Evolutionary conservation across 2,113 vertebrate genomes (phyloP).

Genomic region (Psophia crepitans): DNA sequence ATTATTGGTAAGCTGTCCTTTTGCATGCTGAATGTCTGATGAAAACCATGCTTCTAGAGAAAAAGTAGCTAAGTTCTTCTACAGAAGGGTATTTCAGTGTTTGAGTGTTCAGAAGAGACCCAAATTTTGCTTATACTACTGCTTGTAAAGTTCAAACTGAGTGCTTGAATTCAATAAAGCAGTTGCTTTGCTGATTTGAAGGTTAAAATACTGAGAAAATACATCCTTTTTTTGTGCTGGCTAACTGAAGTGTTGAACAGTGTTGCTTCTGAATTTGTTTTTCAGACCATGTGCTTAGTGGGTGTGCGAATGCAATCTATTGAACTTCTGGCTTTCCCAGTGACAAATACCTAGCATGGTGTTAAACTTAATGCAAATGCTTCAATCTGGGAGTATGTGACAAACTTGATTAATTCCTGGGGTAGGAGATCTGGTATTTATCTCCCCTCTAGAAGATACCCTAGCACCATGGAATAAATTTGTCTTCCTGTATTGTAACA

Average conservation of each 20-base stretch:
- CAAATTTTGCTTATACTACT: neutral
- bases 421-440: neutral
- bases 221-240: neutral
- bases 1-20: neutral
- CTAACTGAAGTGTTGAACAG: neutral
- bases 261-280: neutral
- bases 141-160: neutral
- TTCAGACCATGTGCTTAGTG: conserved; percentile 37
- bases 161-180: neutral
- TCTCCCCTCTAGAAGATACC: neutral
- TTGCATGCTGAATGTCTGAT: neutral
- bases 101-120: neutral
- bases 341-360: neutral
- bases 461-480: neutral
- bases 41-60: neutral
- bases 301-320: neutral
- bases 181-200: neutral
- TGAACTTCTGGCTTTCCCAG: conserved; percentile 19
- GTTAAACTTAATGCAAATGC: neutral
- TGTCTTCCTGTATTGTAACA: neutral
- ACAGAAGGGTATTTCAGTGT: neutral
- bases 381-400: neutral
- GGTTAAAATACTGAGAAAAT: neutral
- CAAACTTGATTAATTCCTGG: neutral
- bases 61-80: neutral